Evolutionary conservation across 1,140 invertebrate genomes (phyloP), one percentile per base, ranked within the genome.

Genomic region (Frieseomelitta varia): DNA sequence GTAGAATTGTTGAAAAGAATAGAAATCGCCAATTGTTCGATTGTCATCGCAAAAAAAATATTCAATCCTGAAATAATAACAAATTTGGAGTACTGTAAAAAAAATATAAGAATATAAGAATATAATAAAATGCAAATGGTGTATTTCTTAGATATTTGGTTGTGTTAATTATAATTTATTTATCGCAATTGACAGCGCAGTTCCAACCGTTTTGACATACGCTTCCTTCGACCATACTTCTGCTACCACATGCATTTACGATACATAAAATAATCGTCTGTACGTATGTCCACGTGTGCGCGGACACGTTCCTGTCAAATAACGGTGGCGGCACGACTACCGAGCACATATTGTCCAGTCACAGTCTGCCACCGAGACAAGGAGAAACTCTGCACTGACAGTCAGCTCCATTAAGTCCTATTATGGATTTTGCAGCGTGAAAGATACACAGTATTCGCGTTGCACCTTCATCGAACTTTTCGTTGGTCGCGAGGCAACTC

Each of bases 251-350:
- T 21, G 6, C 34, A 81, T 34, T 68, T 74, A 27, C 34, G 21
- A 21, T 8, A 76, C 53, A 30, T 65, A 56, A 27, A 78, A 39
- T 56, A 24, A 81, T 63, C 21, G 15, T 15, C 17, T 27, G 47
- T 63, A 53, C 34, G 47, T 79, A 53, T 30, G 78, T 47, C 55
- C 55, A 63, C 81, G 74, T 58, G 74, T 69, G 34, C 15, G 81
- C 27, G 68, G 65, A 84, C 76, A 78, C 58, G 82, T 84, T n/a
- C 87, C 76, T 86, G 87, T 88, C 87, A 87, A 88, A 87, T 88
- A 88, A 86, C 82, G 88, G 75, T 67, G 68, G 85, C 86, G 85
- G 85, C 84, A 90, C 89, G 92, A 90, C 92, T 92, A 92, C 90
- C 90, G 88, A 77, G 88, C 75, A 73, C 67, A 85, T 79, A 89